These are phyloP conservation scores for Engystomops pustulosus DNA, from an alignment of 2,113 vertebrate species.

Conservation along the genomic window DNA sequence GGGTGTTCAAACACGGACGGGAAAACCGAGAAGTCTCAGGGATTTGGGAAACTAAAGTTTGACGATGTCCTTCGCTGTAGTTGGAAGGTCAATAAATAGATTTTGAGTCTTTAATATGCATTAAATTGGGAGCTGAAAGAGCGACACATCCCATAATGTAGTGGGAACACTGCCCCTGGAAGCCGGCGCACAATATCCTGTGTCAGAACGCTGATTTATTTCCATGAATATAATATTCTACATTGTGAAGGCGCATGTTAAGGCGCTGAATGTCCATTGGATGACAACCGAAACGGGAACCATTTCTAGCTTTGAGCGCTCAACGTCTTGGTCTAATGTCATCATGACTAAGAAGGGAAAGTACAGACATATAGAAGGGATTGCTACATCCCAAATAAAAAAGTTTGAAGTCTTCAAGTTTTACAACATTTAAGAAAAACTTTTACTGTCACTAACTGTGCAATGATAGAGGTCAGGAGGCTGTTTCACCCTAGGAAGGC, in stretches of 20 bases:
- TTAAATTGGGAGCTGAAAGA: constrained; percentile 5
- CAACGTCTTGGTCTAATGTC: not conserved
- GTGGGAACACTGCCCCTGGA: not conserved
- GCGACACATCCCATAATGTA: constrained; percentile 9
- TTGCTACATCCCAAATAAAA: not conserved
- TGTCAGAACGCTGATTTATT: constrained; percentile 27
- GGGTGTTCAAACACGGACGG: constrained; percentile 49
- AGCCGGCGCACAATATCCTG: not conserved
- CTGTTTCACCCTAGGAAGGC: no score
- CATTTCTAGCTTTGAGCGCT: not conserved
- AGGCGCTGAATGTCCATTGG: not conserved
- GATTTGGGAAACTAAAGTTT: constrained; percentile 44
- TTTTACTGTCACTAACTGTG: no score
- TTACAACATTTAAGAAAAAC: no score
- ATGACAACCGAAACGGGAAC: not conserved
- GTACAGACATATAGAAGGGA: not conserved
- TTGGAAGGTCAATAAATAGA: constrained; percentile 40
- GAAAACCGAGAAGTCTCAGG: constrained; percentile 29
- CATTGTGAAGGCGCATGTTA: not conserved
- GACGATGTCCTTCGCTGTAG: constrained; percentile 44
- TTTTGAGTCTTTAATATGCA: constrained; percentile 45
- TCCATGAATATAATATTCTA: constrained; percentile 19
- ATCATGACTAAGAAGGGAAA: not conserved
- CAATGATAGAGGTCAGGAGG: no score
- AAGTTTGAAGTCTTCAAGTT: not conserved